Conservation (phyloP, 2,888 invertebrate genomes). For the Copidosoma aretas region DNA sequence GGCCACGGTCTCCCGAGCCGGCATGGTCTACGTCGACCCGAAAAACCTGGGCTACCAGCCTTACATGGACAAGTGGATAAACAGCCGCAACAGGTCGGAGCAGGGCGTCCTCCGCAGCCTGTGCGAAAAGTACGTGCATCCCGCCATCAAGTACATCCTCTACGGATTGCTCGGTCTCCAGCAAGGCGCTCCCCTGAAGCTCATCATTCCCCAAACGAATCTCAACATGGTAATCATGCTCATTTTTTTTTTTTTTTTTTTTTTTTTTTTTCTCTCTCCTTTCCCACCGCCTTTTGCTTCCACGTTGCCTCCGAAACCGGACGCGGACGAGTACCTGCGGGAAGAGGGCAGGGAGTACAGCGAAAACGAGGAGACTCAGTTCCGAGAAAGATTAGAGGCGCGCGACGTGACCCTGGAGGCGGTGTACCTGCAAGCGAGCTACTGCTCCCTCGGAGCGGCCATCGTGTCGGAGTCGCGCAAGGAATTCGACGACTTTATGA, state of each 20-base stretch:
- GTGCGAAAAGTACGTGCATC: slow-evolving; percentile 79
- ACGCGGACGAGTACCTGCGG: slow-evolving; percentile 29
- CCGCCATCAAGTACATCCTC: slow-evolving; percentile 73
- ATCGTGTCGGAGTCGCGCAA: slow-evolving; percentile 73
- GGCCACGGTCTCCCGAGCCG: slow-evolving; percentile 89
- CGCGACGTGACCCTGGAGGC: slow-evolving; percentile 54
- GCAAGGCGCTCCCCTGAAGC: slow-evolving; percentile 76
- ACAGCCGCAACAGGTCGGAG: slow-evolving; percentile 65
- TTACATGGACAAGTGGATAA: slow-evolving; percentile 86
- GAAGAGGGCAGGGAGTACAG: slow-evolving; percentile 23
- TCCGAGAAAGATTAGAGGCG: slow-evolving; percentile 65
- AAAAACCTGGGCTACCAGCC: slow-evolving; percentile 88
- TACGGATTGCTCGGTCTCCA: slow-evolving; percentile 78
- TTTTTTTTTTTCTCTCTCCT: no score
- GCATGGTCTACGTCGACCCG: slow-evolving; percentile 94
- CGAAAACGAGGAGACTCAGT: slow-evolving; percentile 43
- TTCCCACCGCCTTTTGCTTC: no score
- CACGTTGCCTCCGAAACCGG: slow-evolving; percentile 66
- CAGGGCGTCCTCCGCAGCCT: slow-evolving; percentile 64
- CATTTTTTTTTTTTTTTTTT: slow-evolving; percentile 6
- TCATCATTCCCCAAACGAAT: slow-evolving; percentile 83
- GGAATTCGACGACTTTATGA: slow-evolving; percentile 82
- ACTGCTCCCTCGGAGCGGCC: slow-evolving; percentile 84
- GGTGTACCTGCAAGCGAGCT: slow-evolving; percentile 71
- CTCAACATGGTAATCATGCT: slow-evolving; percentile 75